Percentiles rank a stretch among this genome's conserved stretches.
Conservation (phyloP, 2,113 vertebrate species). For the Pungitius pungitius region DNA sequence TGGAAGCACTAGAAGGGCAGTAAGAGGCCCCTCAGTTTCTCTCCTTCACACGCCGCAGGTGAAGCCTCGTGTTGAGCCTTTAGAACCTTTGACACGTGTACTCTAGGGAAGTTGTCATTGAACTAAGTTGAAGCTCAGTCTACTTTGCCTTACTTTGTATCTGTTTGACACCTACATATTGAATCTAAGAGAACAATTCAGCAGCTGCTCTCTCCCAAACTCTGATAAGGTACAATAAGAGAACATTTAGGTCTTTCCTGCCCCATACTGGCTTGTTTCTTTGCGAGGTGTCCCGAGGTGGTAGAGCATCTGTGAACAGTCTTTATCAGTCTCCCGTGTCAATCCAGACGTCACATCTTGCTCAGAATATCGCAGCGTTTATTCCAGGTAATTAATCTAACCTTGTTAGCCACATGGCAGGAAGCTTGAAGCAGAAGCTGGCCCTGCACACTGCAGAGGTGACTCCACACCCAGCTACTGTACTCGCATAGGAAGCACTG, state of each 20-base stretch:
- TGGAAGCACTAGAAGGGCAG: too few relatives aligned
- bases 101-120: background rate
- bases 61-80: background rate
- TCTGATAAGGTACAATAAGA: slow-evolving; percentile 30
- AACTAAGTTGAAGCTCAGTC: background rate
- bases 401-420: slow-evolving; percentile 72
- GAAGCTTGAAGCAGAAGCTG: slow-evolving; percentile 29
- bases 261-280: slow-evolving; percentile 38
- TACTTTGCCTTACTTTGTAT: background rate
- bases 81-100: background rate
- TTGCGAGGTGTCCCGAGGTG: slow-evolving; percentile 41
- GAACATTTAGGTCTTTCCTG: slow-evolving; percentile 42
- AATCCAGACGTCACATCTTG: slow-evolving; percentile 61
- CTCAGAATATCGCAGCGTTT: slow-evolving; percentile 54
- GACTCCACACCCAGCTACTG: slow-evolving; percentile 32
- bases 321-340: slow-evolving; percentile 56
- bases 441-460: slow-evolving; percentile 8
- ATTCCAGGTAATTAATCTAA: slow-evolving; percentile 73
- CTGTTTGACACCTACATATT: slow-evolving; percentile 9
- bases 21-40: too few relatives aligned
- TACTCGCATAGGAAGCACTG: slow-evolving; percentile 1
- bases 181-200: background rate
- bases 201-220: slow-evolving; percentile 7
- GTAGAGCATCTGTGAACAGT: slow-evolving; percentile 63
- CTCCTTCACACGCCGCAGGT: too few relatives aligned